Percentiles rank a stretch among this genome's conserved stretches.
These are phyloP conservation scores for Gorsachius magnificus DNA, from an alignment of 2,797 vertebrate species.

Conservation along the genomic window DNA sequence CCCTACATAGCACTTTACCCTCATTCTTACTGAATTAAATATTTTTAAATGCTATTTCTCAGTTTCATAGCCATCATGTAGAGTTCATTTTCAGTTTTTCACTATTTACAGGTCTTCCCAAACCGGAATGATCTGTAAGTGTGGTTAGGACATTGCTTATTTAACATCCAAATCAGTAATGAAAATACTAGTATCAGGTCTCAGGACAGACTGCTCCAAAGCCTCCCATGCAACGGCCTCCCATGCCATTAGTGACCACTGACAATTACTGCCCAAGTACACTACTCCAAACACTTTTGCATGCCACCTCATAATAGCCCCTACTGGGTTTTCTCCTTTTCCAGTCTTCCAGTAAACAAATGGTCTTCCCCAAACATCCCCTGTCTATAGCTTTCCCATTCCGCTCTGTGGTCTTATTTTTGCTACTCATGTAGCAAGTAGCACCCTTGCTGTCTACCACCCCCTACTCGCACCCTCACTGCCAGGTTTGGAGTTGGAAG, in stretches of 20 bases:
- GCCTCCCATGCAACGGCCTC: neutral
- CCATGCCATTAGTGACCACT: neutral
- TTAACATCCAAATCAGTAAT: neutral
- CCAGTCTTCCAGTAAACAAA: neutral
- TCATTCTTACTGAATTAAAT: neutral
- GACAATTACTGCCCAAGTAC: neutral
- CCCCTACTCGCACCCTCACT: neutral
- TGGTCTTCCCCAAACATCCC: neutral
- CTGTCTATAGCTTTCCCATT: neutral
- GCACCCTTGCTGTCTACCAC: neutral
- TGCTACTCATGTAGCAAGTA: neutral
- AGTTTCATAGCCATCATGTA: neutral
- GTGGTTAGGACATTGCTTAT: neutral
- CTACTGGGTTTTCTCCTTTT: neutral
- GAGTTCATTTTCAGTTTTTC: neutral
- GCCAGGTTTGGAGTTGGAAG: neutral
- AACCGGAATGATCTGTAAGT: neutral
- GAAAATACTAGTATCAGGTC: neutral
- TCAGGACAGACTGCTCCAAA: neutral
- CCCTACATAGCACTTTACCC: neutral
- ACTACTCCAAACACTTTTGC: neutral
- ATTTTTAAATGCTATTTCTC: neutral
- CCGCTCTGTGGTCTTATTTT: neutral
- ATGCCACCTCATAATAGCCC: fast-evolving
- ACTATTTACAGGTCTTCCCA: neutral